Evolutionary conservation across 2,797 vertebrate species (phyloP), one percentile per base, ranked within the genome.

Genomic region (Sebastes alutus): DNA sequence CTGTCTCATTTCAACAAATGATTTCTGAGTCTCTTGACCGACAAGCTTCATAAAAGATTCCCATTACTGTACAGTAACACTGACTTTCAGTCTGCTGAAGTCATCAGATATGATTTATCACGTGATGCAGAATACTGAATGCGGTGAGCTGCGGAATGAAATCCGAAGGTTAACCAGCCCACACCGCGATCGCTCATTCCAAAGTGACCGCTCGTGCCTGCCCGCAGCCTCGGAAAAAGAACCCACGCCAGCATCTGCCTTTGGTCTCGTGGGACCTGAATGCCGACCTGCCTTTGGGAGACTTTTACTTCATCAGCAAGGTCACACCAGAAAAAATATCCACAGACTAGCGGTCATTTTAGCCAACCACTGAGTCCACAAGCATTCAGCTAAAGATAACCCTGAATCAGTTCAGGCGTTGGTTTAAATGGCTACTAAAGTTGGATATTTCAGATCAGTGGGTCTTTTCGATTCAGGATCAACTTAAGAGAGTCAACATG

Each of bases 191-290:
- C 22, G 2, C 22, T 72, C 46, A 75, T 78, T 35, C 30, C 77
- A 83, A 78, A 79, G 61, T 87, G 78, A 86, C 58, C 38, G 52
- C 78, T 75, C 3, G 10, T 77, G 74, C 20, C 63, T 61, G 66
- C 67, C 30, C 12, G 35, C 68, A 73, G 77, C 66, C 23, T 87
- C 14, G 1, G 22, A 69, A 70, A 75, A 82, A 78, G 3, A 79
- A 68, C 20, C 63, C 67, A 73, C 2, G 22, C 35, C 38, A 52
- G 54, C 60, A 66, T 75, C 70, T 75, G 68, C 67, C 65, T 81
- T 10, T 33, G 59, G 65, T 87, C 68, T 65, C 55, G 5, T 46
- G 68, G 75, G 82, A 78, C 54, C 46, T 69, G 46, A 6, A 52
- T 27, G 49, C 59, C 10, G 7, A 83, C 23, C 18, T 35, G 54